Percentiles rank a stretch among this genome's conserved stretches.
These are phyloP conservation scores for Altica lythri DNA, from an alignment of 2,888 invertebrate genomes.

Conservation along the genomic window DNA sequence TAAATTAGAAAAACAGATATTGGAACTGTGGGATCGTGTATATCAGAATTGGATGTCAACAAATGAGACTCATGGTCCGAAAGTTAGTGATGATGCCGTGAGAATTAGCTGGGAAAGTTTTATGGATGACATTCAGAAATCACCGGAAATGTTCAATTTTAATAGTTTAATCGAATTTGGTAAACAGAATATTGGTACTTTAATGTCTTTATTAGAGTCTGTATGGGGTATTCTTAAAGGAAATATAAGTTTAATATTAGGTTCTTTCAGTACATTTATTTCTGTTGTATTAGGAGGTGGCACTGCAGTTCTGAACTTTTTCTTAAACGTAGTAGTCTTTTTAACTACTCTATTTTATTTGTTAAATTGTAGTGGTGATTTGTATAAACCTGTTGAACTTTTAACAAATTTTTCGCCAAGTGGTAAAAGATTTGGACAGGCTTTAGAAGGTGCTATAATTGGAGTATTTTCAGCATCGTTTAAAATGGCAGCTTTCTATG, in stretches of 20 bases:
- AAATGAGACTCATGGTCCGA: conserved; percentile 67
- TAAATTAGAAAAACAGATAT: conserved; percentile 83
- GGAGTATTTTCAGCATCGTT: conserved; percentile 95
- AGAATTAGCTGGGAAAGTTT: conserved; percentile 74
- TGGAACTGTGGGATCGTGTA: conserved; percentile 91
- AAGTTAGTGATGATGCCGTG: conserved; percentile 74
- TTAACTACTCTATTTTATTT: conserved; percentile 96
- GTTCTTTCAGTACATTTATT: conserved; percentile 83
- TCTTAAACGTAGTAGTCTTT: conserved; percentile 89
- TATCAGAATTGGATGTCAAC: conserved; percentile 92
- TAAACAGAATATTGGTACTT: conserved; percentile 87
- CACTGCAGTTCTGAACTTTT: conserved; percentile 86
- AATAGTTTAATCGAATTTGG: conserved; percentile 79
- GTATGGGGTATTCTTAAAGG: conserved; percentile 91
- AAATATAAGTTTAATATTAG: conserved; percentile 84
- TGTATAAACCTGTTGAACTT: conserved; percentile 92
- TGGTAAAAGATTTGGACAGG: conserved; percentile 77
- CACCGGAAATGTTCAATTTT: conserved; percentile 77
- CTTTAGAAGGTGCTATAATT: conserved; percentile 85
- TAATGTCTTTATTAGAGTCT: conserved; percentile 84
- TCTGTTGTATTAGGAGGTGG: conserved; percentile 88
- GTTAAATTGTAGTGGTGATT: conserved; percentile 79
- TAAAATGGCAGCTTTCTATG: conserved; percentile 97
- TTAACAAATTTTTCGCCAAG: conserved; percentile 82
- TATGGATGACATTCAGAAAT: conserved; percentile 72